phyloP scores from a whole-genome alignment of 2,888 invertebrate genomes.

The Sinotaia quadrata region DNA sequence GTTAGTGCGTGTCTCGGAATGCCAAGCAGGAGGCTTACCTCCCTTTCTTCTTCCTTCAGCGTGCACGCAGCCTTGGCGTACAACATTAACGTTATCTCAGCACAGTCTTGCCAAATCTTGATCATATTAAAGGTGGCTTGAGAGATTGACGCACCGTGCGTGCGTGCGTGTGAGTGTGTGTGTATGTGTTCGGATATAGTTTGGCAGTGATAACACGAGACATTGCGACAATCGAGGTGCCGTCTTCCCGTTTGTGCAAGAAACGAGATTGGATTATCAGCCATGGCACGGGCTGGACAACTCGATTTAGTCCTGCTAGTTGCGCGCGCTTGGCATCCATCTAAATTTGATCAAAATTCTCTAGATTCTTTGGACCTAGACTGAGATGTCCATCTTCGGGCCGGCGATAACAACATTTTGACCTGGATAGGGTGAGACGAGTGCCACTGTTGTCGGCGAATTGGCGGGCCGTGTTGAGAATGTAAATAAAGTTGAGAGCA shows the following conservation, averaged over 20 bases:
- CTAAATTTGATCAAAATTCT: slow-evolving; percentile 16
- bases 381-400: neutral
- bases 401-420: slow-evolving; percentile 7
- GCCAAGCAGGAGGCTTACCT: neutral
- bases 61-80: neutral
- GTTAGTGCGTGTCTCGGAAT: neutral
- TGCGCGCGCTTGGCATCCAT: neutral
- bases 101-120: neutral
- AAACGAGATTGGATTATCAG: slow-evolving; percentile 8
- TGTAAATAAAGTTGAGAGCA: slow-evolving; percentile 15
- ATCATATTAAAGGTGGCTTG: slow-evolving; percentile 3
- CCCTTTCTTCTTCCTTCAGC: neutral
- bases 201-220: neutral
- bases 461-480: slow-evolving; percentile 8
- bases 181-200: neutral
- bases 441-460: neutral
- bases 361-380: neutral
- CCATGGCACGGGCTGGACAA: neutral
- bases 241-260: slow-evolving; percentile 13
- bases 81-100: slow-evolving; percentile 2
- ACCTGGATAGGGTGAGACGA: neutral
- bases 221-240: too few relatives aligned
- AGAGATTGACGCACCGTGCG: neutral
- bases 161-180: neutral
- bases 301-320: slow-evolving; percentile 4